These are phyloP conservation scores for Lochmaea crataegi DNA, from an alignment of 2,888 invertebrate species.

Conservation along the genomic window DNA sequence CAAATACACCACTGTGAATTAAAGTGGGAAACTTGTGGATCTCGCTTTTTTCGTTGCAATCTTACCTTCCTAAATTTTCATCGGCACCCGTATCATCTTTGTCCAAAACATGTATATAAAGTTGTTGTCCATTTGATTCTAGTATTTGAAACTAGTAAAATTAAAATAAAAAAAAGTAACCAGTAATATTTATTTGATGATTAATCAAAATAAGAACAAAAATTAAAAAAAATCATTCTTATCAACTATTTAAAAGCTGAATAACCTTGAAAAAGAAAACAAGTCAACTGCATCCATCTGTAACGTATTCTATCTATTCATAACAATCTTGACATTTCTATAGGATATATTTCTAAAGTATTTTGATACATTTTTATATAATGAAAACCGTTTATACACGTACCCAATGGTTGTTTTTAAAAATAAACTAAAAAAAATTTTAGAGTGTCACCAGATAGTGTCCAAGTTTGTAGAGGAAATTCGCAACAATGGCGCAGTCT, in stretches of 20 bases:
- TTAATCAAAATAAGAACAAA: neutral
- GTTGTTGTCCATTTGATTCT: slow-evolving; percentile 77
- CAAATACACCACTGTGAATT: too few relatives aligned
- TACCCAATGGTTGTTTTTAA: too few relatives aligned
- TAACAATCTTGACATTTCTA: too few relatives aligned
- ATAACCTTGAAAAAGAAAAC: neutral
- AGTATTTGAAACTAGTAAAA: slow-evolving; percentile 65
- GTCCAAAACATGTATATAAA: slow-evolving; percentile 85
- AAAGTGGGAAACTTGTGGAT: slow-evolving; percentile 19
- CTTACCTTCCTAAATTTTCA: slow-evolving; percentile 90
- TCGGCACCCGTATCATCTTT: slow-evolving; percentile 87
- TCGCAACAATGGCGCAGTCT: too few relatives aligned
- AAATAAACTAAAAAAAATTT: too few relatives aligned
- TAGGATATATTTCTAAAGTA: too few relatives aligned
- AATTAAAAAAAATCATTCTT: slow-evolving; percentile 14
- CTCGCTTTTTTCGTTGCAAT: slow-evolving; percentile 4
- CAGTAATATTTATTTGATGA: neutral
- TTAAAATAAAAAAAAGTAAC: slow-evolving; percentile 32
- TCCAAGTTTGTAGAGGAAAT: too few relatives aligned
- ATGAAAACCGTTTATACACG: too few relatives aligned
- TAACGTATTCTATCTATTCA: too few relatives aligned
- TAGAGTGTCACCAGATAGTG: too few relatives aligned
- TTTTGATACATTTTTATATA: too few relatives aligned
- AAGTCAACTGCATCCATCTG: too few relatives aligned
- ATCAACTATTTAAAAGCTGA: neutral